These are phyloP conservation scores for Parasteatoda tepidariorum DNA, from an alignment of 1,140 invertebrate species.

Conservation along the genomic window DNA sequence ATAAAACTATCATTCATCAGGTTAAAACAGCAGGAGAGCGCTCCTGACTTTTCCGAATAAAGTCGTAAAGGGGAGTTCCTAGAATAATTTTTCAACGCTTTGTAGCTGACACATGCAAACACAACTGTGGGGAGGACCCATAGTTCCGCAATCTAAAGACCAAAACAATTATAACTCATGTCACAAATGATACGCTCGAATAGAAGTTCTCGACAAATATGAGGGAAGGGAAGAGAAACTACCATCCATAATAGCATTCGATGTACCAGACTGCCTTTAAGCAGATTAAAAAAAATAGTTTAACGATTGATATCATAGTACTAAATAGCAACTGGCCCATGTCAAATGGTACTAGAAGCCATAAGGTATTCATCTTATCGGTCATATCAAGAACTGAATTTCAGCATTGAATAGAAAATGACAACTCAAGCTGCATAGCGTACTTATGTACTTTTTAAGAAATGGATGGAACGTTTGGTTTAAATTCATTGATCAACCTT, in stretches of 20 bases:
- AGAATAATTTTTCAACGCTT: conserved; percentile 29
- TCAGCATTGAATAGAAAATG: too few species aligned
- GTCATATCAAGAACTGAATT: too few species aligned
- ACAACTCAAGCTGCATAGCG: too few species aligned
- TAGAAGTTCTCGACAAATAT: not conserved
- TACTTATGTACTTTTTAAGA: too few species aligned
- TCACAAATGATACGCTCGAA: not conserved
- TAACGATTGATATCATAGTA: not conserved
- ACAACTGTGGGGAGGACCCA: not conserved
- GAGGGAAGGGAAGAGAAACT: not conserved
- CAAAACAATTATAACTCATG: not conserved
- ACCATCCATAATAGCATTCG: not conserved
- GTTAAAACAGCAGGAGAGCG: conserved; percentile 19
- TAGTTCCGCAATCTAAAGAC: not conserved
- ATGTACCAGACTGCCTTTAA: not conserved
- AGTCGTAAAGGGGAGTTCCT: conserved; percentile 20
- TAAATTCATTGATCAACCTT: too few species aligned
- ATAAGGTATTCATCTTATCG: too few species aligned
- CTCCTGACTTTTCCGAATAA: not conserved
- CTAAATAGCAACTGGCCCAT: not conserved
- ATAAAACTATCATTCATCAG: not conserved
- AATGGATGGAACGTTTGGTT: too few species aligned
- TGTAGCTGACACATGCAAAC: too few species aligned
- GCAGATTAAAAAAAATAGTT: not conserved
- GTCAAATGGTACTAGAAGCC: not conserved